Conservation (phyloP, 2,113 vertebrate species). For the Damaliscus lunatus region DNA sequence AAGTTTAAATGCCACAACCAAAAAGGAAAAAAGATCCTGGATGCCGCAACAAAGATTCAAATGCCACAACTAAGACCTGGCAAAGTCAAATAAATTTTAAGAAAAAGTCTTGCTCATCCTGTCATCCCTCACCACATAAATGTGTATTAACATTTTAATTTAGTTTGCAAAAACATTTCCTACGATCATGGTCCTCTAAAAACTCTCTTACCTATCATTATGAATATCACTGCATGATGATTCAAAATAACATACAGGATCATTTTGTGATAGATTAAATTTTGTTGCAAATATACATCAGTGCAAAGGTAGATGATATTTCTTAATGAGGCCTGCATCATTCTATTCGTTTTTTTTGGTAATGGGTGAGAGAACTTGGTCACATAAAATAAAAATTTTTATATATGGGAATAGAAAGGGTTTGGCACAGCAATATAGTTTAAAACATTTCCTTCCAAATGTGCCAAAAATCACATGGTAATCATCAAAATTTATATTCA, state of each 20-base stretch:
- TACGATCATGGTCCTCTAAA: not conserved
- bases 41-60: not conserved
- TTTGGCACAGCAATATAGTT: not conserved
- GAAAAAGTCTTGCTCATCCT: not conserved
- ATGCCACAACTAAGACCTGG: not conserved
- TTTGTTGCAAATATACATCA: constrained; percentile 1
- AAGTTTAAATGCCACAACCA: not conserved
- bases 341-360: not conserved
- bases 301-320: not conserved
- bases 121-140: not conserved
- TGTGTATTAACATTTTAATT: not conserved
- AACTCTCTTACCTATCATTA: not conserved
- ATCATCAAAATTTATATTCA: not conserved
- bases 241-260: not conserved
- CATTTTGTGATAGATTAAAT: not conserved
- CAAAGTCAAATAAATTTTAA: not conserved
- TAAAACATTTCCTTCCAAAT: not conserved
- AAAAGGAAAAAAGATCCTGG: not conserved
- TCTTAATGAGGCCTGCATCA: not conserved
- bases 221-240: not conserved
- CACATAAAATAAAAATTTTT: not conserved
- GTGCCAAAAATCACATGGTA: not conserved
- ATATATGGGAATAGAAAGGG: not conserved
- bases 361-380: not conserved
- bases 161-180: constrained; percentile 13